Percentiles rank a stretch among this genome's conserved stretches.
These are phyloP conservation scores for Antigone vipio DNA, from an alignment of 2,113 vertebrate species.

Conservation along the genomic window DNA sequence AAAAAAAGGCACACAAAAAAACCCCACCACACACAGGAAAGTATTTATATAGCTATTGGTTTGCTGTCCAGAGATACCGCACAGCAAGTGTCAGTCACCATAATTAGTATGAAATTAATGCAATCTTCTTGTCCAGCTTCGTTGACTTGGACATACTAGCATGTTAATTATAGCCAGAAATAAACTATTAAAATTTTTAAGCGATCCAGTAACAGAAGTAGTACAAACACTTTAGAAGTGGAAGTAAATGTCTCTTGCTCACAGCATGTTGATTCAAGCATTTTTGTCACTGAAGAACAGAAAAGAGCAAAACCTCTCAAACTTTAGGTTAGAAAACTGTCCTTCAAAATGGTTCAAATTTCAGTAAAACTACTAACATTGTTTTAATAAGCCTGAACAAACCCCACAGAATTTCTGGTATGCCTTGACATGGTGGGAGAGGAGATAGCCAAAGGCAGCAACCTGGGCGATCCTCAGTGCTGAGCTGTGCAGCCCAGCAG, in stretches of 20 bases:
- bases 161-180: background rate
- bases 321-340: background rate
- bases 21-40: background rate
- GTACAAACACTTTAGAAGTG: background rate
- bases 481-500: background rate
- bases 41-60: background rate
- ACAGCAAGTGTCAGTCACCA: background rate
- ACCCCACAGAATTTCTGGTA: background rate
- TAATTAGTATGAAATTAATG: background rate
- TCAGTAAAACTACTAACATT: background rate
- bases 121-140: background rate
- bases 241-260: background rate
- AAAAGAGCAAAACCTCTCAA: background rate
- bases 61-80: background rate
- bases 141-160: background rate
- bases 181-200: background rate
- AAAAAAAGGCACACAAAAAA: conserved; percentile 40
- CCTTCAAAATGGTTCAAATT: background rate
- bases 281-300: background rate
- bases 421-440: background rate
- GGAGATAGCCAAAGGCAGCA: background rate
- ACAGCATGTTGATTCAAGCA: accelerated
- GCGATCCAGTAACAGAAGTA: background rate
- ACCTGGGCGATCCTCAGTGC: accelerated
- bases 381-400: background rate